Evolutionary conservation across 2,797 vertebrate genomes (phyloP).

Genomic region (Danio choprae): DNA sequence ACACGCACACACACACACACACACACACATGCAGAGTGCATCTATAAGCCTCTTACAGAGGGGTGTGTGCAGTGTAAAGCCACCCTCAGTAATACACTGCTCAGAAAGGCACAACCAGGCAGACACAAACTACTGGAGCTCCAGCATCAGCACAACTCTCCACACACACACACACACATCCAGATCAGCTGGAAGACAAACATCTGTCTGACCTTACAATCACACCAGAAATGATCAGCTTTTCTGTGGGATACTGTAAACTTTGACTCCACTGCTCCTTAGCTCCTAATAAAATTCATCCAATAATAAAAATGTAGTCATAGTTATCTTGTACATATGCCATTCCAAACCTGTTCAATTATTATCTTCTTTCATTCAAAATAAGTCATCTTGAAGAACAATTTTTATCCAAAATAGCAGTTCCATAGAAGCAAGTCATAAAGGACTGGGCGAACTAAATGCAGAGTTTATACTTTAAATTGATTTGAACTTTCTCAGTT

Average conservation of each 20-base stretch:
- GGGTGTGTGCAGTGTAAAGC: slow-evolving; percentile 53
- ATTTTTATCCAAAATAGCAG: no score
- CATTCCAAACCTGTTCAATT: not conserved
- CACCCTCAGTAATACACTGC: slow-evolving; percentile 54
- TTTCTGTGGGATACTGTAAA: not conserved
- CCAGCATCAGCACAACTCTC: slow-evolving; percentile 51
- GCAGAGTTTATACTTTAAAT: not conserved
- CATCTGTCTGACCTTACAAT: slow-evolving; percentile 45
- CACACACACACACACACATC: slow-evolving; percentile 26
- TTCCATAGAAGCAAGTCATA: not conserved
- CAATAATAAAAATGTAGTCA: not conserved
- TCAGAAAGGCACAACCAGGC: slow-evolving; percentile 46
- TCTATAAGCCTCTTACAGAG: slow-evolving; percentile 72
- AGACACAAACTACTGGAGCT: slow-evolving; percentile 59
- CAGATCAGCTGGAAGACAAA: slow-evolving; percentile 32
- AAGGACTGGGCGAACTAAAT: not conserved
- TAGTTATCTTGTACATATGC: not conserved
- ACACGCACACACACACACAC: slow-evolving; percentile 57
- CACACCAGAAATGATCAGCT: slow-evolving; percentile 20
- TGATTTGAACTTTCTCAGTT: not conserved
- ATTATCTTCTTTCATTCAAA: not conserved
- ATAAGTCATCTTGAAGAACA: not conserved
- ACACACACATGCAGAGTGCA: slow-evolving; percentile 63
- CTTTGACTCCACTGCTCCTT: not conserved
- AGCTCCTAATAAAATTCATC: not conserved